Percentiles rank a stretch among this genome's conserved stretches.
These are phyloP conservation scores for Cheilosia scutellata DNA, from an alignment of 2,888 invertebrate genomes.

Conservation along the genomic window DNA sequence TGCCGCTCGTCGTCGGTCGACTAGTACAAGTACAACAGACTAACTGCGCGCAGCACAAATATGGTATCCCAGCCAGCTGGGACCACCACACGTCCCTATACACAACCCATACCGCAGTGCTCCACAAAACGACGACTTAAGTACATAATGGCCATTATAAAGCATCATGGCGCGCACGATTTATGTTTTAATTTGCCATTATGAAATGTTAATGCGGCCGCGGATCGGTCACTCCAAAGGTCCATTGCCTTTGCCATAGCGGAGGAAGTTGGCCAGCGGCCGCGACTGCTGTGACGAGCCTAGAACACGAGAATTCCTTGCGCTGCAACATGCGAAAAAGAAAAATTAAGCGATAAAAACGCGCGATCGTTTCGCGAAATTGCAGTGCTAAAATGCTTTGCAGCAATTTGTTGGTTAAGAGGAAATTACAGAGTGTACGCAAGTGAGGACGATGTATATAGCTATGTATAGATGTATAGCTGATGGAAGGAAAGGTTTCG, in stretches of 20 bases:
- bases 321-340: conserved; percentile 68
- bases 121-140: conserved; percentile 76
- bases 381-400: conserved; percentile 76
- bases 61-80: conserved; percentile 21
- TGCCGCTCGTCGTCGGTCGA: conserved; percentile 23
- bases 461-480: conserved; percentile 7
- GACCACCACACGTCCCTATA: not conserved
- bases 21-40: conserved; percentile 26
- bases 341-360: conserved; percentile 76
- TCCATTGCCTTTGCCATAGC: conserved; percentile 9
- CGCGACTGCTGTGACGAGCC: not conserved
- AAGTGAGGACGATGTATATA: conserved; percentile 5
- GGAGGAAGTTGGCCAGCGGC: conserved; percentile 13
- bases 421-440: conserved; percentile 66
- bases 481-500: not conserved
- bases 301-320: conserved; percentile 33
- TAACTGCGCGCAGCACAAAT: conserved; percentile 31
- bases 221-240: conserved; percentile 68
- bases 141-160: conserved; percentile 76
- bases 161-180: conserved; percentile 76
- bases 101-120: conserved; percentile 20
- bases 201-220: conserved; percentile 75
- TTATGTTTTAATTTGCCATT: conserved; percentile 76
- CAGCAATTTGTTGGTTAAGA: conserved; percentile 76
- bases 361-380: conserved; percentile 76